A percentile compares a stretch with the other conserved stretches of the same genome.
Evolutionary conservation across 2,888 invertebrate species (phyloP).

Genomic region (Trichopoda pennipes): DNA sequence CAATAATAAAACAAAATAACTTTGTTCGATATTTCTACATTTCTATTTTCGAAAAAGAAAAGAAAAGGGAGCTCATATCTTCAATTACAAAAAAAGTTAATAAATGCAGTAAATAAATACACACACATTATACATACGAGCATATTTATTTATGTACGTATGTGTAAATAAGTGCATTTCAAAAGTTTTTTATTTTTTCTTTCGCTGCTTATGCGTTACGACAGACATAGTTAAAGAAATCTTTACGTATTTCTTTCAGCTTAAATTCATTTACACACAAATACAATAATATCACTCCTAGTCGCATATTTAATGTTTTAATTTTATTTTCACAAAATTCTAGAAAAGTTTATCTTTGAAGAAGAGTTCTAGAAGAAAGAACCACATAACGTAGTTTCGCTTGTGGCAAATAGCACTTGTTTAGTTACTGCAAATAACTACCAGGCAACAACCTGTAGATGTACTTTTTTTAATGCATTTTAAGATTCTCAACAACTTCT

Average conservation of each 20-base stretch:
- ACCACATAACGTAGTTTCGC: slow-evolving; percentile 3
- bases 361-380: neutral
- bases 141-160: neutral
- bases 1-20: too few relatives aligned
- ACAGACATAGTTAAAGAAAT: too few relatives aligned
- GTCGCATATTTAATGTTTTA: neutral
- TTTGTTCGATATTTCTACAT: neutral
- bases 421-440: slow-evolving; percentile 21
- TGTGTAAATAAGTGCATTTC: neutral
- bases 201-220: too few relatives aligned
- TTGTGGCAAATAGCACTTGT: slow-evolving; percentile 30
- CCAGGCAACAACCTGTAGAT: slow-evolving; percentile 40
- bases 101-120: neutral
- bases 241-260: neutral
- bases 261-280: neutral
- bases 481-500: slow-evolving; percentile 23
- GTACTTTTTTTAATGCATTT: neutral
- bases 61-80: too few relatives aligned
- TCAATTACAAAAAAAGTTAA: neutral
- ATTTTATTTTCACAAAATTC: neutral
- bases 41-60: too few relatives aligned
- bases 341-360: slow-evolving; percentile 11
- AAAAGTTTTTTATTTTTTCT: slow-evolving; percentile 20
- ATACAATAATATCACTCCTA: neutral
- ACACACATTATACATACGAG: neutral